A percentile compares a stretch with the other conserved stretches of the same genome.
These are phyloP conservation scores for Sturnira hondurensis DNA, from an alignment of 2,113 vertebrate species.

Conservation along the genomic window DNA sequence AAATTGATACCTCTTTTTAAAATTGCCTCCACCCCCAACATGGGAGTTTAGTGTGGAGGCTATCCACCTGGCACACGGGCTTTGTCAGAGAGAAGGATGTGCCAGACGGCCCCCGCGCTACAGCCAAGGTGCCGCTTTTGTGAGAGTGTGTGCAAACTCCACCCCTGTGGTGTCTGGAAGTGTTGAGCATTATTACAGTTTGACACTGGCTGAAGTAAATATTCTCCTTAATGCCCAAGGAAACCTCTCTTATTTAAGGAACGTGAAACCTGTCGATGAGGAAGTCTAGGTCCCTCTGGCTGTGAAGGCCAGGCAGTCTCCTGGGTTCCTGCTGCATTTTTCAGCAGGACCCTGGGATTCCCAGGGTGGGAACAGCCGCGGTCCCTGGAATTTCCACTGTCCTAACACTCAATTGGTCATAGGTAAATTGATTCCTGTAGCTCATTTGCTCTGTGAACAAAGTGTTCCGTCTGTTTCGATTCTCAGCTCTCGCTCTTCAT, in stretches of 20 bases:
- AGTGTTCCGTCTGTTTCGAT: not conserved
- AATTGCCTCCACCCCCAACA: no score
- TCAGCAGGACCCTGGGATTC: not conserved
- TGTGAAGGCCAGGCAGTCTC: not conserved
- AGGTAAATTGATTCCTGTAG: not conserved
- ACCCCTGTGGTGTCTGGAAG: not conserved
- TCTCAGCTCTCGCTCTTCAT: not conserved
- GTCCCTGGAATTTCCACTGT: not conserved
- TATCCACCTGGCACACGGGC: not conserved
- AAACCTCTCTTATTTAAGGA: not conserved
- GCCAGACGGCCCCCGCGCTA: not conserved
- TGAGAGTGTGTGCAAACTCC: not conserved
- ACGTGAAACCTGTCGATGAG: not conserved
- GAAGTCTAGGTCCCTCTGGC: not conserved
- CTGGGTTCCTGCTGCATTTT: not conserved
- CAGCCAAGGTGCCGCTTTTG: not conserved
- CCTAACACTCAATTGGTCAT: not conserved
- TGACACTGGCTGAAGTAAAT: not conserved
- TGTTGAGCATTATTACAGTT: not conserved
- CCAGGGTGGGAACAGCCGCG: not conserved
- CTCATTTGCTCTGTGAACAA: constrained; percentile 25
- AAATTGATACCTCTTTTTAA: not conserved
- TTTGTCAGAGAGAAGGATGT: not conserved
- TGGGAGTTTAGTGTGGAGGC: not conserved
- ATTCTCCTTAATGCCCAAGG: not conserved